Evolutionary conservation across 2,888 invertebrate species (phyloP).

Genomic region (Clunio marinus): DNA sequence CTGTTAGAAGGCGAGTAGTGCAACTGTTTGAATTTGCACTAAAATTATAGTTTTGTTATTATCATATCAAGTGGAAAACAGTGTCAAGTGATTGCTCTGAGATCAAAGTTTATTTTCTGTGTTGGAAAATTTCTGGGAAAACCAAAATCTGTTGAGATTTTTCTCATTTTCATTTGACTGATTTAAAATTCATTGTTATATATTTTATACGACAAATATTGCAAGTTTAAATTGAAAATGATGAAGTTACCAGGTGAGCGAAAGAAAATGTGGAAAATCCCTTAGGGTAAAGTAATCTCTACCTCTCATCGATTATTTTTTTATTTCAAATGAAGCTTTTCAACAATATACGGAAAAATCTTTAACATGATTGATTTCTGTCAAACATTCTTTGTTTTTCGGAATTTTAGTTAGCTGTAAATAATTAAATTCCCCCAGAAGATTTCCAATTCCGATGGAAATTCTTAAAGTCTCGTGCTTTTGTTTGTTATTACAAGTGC

Average conservation of each 20-base stretch:
- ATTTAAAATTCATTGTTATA: constrained; percentile 21
- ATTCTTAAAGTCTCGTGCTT: too few species aligned
- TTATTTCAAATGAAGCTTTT: too few species aligned
- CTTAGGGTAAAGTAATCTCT: constrained; percentile 3
- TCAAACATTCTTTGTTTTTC: too few species aligned
- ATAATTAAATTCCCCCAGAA: too few species aligned
- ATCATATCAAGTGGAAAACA: not conserved
- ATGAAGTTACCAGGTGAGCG: constrained; percentile 14
- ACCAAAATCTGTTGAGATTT: not conserved
- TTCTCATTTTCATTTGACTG: not conserved
- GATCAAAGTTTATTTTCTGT: constrained; percentile 23
- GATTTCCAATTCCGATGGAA: too few species aligned
- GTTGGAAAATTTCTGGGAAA: not conserved
- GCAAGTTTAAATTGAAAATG: constrained; percentile 1
- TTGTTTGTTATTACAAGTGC: constrained; percentile 22
- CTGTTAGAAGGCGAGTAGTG: too few species aligned
- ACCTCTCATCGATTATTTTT: too few species aligned
- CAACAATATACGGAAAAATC: too few species aligned
- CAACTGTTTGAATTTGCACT: too few species aligned
- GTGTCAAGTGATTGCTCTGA: constrained; percentile 8
- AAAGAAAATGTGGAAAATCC: not conserved
- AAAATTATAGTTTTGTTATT: not conserved
- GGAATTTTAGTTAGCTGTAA: too few species aligned
- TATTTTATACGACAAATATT: not conserved
- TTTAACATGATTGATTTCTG: too few species aligned